A percentile compares a stretch with the other conserved stretches of the same genome.
Conservation (phyloP, 1,140 invertebrate species). For the Pogonognathellus flavescens region DNA sequence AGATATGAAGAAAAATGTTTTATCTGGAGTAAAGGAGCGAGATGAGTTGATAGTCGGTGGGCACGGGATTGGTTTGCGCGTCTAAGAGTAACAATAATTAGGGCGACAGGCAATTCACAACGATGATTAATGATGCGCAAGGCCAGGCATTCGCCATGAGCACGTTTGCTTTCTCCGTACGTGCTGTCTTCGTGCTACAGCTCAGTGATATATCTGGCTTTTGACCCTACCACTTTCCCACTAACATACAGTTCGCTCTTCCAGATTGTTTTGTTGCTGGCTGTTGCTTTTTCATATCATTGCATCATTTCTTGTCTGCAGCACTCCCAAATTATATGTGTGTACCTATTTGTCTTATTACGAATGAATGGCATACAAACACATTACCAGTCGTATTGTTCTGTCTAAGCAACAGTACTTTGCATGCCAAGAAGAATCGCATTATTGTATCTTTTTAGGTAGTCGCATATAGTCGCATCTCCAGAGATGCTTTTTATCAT, state of each 20-base stretch:
- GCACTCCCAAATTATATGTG: neutral
- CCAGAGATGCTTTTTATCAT: too few species aligned
- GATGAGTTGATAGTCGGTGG: conserved; percentile 2
- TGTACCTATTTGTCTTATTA: conserved; percentile 1
- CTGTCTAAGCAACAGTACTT: neutral
- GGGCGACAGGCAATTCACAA: conserved; percentile 46
- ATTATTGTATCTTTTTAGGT: neutral
- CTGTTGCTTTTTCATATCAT: conserved; percentile 33
- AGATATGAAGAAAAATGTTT: conserved; percentile 31
- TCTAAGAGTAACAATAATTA: conserved; percentile 48
- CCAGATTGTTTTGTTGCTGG: neutral
- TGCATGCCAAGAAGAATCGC: neutral
- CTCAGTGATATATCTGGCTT: conserved; percentile 26
- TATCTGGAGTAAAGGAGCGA: neutral
- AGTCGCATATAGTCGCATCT: too few species aligned
- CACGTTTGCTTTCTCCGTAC: conserved; percentile 37
- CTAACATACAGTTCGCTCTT: neutral
- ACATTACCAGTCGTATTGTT: conserved; percentile 26
- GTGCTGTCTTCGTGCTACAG: neutral
- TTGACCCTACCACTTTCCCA: neutral
- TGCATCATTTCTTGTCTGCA: conserved; percentile 29
- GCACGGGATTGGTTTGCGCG: conserved; percentile 41
- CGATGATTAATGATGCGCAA: conserved; percentile 44
- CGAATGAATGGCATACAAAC: neutral
- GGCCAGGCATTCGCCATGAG: conserved; percentile 9